A percentile compares a stretch with the other conserved stretches of the same genome.
Evolutionary conservation across 2,113 vertebrate genomes (phyloP).

Genomic region (Eolophus roseicapilla): DNA sequence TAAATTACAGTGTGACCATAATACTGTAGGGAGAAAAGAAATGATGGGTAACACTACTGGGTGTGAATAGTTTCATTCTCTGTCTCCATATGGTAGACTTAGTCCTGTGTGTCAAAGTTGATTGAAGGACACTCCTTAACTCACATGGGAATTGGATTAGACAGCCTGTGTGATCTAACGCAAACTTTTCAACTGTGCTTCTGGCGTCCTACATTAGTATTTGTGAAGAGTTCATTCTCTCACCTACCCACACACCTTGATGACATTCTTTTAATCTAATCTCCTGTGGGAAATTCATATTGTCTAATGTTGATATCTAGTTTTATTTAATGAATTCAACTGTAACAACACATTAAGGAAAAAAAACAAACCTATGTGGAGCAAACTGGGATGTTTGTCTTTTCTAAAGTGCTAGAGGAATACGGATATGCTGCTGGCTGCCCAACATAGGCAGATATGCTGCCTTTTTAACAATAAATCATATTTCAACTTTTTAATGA

Average conservation of each 20-base stretch:
- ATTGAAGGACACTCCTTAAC: background rate
- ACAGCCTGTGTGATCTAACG: background rate
- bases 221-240: background rate
- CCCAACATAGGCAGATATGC: background rate
- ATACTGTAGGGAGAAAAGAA: background rate
- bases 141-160: background rate
- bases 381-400: background rate
- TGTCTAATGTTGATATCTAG: background rate
- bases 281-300: background rate
- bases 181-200: background rate
- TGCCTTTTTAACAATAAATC: background rate
- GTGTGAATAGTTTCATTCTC: background rate
- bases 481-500: background rate
- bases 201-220: background rate
- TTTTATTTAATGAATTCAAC: background rate
- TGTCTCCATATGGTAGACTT: background rate
- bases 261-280: background rate
- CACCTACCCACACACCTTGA: background rate
- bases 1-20: background rate
- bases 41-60: background rate
- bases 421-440: background rate
- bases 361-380: background rate
- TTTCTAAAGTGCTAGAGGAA: background rate
- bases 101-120: background rate
- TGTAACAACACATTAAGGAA: background rate